These are phyloP conservation scores for Malurus melanocephalus DNA, from an alignment of 2,113 vertebrate genomes.

Conservation along the genomic window DNA sequence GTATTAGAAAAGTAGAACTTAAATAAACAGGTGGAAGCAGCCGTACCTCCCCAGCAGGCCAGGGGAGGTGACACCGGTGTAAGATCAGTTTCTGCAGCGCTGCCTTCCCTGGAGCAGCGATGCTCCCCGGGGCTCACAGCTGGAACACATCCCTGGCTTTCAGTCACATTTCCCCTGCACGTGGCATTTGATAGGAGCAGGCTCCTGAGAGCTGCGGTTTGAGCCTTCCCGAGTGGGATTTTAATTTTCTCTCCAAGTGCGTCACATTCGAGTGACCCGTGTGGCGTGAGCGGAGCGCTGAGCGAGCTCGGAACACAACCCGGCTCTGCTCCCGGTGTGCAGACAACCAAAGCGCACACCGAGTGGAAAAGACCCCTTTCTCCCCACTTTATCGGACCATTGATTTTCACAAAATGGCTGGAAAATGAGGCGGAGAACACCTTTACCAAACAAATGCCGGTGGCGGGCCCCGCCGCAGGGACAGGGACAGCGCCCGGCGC, in stretches of 20 bases:
- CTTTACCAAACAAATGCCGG: rapidly evolving
- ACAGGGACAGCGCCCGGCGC: background rate
- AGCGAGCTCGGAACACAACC: background rate
- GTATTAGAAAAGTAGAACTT: background rate
- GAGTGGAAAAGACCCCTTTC: background rate
- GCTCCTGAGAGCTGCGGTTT: background rate
- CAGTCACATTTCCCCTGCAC: background rate
- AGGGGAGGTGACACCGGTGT: rapidly evolving
- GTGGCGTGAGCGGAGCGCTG: background rate
- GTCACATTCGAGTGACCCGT: background rate
- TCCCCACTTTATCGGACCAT: background rate
- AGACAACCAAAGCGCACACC: background rate
- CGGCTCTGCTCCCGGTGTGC: background rate
- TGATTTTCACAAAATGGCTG: constrained; percentile 19
- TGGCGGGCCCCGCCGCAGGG: rapidly evolving
- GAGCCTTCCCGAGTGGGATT: background rate
- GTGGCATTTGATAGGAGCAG: background rate
- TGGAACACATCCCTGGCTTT: rapidly evolving
- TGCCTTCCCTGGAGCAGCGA: rapidly evolving
- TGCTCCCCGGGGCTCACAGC: rapidly evolving
- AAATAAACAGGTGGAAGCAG: background rate
- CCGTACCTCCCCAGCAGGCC: background rate
- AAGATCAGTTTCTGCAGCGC: background rate
- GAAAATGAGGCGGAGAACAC: background rate
- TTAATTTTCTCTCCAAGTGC: background rate